Evolutionary conservation across 2,888 invertebrate genomes (phyloP).

Genomic region (Chrysodeixis includens): DNA sequence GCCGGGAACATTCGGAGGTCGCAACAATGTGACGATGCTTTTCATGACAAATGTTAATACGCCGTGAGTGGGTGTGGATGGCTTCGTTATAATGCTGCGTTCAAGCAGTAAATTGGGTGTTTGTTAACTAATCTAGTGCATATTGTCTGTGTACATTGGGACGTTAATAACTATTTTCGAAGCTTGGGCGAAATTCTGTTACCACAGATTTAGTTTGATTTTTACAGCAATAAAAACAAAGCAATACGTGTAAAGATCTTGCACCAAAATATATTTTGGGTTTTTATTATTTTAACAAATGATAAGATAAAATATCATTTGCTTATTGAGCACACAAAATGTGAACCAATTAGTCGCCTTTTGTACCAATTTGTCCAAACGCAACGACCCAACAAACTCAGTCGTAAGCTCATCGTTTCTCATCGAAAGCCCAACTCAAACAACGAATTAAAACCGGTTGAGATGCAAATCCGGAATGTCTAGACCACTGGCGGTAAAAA

Average conservation of each 20-base stretch:
- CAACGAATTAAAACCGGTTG: slow-evolving; percentile 36
- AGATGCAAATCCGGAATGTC: slow-evolving; percentile 29
- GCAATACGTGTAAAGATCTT: too few relatives aligned
- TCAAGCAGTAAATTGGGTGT: slow-evolving; percentile 7
- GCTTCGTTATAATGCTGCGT: slow-evolving; percentile 4
- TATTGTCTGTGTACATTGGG: slow-evolving; percentile 1
- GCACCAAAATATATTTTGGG: too few relatives aligned
- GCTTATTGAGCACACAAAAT: too few relatives aligned
- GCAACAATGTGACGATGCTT: slow-evolving; percentile 13
- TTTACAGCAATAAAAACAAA: neutral
- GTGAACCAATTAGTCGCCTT: neutral
- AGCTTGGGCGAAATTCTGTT: neutral
- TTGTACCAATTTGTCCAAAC: neutral
- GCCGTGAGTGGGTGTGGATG: neutral
- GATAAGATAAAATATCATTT: too few relatives aligned
- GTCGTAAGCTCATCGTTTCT: slow-evolving; percentile 5
- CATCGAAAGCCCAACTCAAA: slow-evolving; percentile 10
- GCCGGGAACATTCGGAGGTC: slow-evolving; percentile 28
- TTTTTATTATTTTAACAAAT: too few relatives aligned
- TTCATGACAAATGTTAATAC: slow-evolving; percentile 13
- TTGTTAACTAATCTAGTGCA: neutral
- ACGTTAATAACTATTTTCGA: too few relatives aligned
- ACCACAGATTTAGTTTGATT: neutral
- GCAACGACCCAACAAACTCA: neutral
- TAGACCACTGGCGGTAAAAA: slow-evolving; percentile 24